phyloP scores from a whole-genome alignment of 1,140 invertebrate species.

The Saxidomus purpurata region DNA sequence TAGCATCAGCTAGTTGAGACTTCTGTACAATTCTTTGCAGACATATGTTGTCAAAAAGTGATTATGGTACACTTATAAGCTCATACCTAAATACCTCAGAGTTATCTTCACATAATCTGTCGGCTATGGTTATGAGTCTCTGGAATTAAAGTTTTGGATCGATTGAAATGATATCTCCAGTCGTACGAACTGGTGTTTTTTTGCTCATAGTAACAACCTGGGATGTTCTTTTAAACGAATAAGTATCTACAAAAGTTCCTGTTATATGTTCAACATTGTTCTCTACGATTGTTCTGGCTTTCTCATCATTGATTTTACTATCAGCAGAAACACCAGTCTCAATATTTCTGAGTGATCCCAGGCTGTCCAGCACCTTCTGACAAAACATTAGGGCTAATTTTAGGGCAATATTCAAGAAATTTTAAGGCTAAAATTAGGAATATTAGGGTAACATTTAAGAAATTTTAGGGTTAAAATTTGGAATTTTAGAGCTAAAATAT shows the following conservation, averaged over 20 bases:
- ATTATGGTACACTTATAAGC: background rate
- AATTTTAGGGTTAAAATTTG: no score
- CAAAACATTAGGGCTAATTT: no score
- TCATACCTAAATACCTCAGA: no score
- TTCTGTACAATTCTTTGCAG: conserved; percentile 61
- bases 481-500: no score
- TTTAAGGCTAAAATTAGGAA: no score
- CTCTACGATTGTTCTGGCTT: conserved; percentile 53
- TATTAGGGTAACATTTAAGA: no score
- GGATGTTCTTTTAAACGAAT: conserved; percentile 60
- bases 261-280: conserved; percentile 57
- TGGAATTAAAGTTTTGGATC: conserved; percentile 72
- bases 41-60: conserved; percentile 69
- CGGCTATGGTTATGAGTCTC: conserved; percentile 62
- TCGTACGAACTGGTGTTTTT: conserved; percentile 45
- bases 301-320: conserved; percentile 57
- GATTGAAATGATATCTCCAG: conserved; percentile 51
- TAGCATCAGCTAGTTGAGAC: conserved; percentile 62
- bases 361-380: no score
- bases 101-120: no score
- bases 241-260: conserved; percentile 28
- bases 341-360: conserved; percentile 55
- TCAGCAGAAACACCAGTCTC: conserved; percentile 59
- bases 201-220: conserved; percentile 59
- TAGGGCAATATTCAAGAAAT: no score